Evolutionary conservation across 2,797 vertebrate genomes (phyloP).

Genomic region (Dendrocincla tyrannina): DNA sequence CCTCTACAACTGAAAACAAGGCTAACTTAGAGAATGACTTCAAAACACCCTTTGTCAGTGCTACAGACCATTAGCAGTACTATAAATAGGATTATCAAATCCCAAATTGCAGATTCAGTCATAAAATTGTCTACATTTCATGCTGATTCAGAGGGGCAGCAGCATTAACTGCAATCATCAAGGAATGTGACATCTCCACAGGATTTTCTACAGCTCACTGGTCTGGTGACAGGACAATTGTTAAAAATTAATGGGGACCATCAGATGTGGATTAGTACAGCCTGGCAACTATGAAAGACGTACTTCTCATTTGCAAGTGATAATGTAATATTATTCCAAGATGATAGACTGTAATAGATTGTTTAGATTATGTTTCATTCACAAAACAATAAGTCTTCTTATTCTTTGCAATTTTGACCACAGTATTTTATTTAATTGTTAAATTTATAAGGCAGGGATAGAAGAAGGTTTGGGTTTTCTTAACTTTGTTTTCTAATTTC

Average conservation of each 20-base stretch:
- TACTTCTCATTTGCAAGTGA: background rate
- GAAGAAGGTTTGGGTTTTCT: background rate
- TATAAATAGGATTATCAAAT: slow-evolving; percentile 51
- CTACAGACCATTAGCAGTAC: slow-evolving; percentile 35
- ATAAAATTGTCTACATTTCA: slow-evolving; percentile 40
- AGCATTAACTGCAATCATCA: slow-evolving; percentile 32
- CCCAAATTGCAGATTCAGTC: slow-evolving; percentile 45
- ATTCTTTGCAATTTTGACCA: background rate
- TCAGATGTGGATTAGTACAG: slow-evolving; percentile 13
- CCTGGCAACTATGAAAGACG: background rate
- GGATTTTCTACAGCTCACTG: slow-evolving; percentile 39
- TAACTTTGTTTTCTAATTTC: background rate
- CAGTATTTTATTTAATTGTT: background rate
- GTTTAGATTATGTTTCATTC: background rate
- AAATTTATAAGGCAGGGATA: background rate
- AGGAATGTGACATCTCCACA: slow-evolving; percentile 23
- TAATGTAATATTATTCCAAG: background rate
- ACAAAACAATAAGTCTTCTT: background rate
- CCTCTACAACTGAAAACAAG: background rate
- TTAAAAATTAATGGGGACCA: slow-evolving; percentile 47
- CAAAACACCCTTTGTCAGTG: slow-evolving; percentile 1
- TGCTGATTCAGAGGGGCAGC: slow-evolving; percentile 29
- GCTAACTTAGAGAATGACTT: background rate
- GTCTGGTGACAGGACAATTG: slow-evolving; percentile 15
- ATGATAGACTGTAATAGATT: background rate